Conservation (phyloP, 2,797 vertebrate genomes). For the Champsocephalus gunnari region DNA sequence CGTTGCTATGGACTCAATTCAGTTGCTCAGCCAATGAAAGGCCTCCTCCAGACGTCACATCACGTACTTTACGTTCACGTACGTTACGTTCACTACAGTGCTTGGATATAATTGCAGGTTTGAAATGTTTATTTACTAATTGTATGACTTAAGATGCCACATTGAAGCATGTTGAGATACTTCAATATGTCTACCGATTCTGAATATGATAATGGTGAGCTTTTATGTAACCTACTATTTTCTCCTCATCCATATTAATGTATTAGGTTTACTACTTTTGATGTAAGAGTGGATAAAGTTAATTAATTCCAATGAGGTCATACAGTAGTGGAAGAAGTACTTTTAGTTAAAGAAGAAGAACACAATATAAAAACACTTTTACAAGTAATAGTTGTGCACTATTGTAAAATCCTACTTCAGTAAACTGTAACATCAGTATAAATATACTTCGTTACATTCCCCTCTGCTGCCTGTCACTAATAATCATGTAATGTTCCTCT, state of each 20-base stretch:
- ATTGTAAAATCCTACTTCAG: not conserved
- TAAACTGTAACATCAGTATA: too few species aligned
- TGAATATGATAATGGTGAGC: too few species aligned
- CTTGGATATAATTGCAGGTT: too few species aligned
- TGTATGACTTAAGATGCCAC: too few species aligned
- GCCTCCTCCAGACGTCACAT: not conserved
- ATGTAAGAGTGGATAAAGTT: too few species aligned
- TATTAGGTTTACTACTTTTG: too few species aligned
- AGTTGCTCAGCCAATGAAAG: conserved; percentile 55
- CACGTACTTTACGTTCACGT: not conserved
- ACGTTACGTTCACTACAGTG: not conserved
- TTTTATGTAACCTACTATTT: too few species aligned
- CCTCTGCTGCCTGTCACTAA: not conserved
- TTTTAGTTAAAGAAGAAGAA: not conserved
- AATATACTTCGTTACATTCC: not conserved
- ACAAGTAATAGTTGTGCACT: too few species aligned
- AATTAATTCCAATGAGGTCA: not conserved
- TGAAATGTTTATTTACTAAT: not conserved
- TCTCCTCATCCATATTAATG: too few species aligned
- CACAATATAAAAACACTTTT: too few species aligned
- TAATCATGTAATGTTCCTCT: not conserved
- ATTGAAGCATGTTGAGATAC: not conserved
- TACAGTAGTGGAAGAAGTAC: not conserved
- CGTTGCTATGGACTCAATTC: conserved; percentile 58
- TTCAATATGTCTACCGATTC: not conserved